A percentile compares a stretch with the other conserved stretches of the same genome.
phyloP scores from a whole-genome alignment of 2,888 invertebrate species.

The Eudasyphora cyanicolor region DNA sequence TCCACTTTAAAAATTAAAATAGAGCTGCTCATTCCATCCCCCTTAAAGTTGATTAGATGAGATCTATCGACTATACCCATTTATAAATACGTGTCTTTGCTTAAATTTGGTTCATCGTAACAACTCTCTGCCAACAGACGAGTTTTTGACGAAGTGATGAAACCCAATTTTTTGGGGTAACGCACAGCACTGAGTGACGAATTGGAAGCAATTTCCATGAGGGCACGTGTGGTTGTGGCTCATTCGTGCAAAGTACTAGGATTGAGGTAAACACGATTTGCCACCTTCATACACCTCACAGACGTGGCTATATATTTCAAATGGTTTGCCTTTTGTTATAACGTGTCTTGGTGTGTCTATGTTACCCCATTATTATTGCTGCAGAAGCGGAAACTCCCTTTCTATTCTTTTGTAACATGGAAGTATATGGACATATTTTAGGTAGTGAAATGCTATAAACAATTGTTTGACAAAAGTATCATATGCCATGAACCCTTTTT shows the following conservation, averaged over 20 bases:
- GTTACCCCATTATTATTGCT: neutral
- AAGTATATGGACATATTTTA: neutral
- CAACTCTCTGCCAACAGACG: neutral
- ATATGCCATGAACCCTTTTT: neutral
- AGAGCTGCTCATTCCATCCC: neutral
- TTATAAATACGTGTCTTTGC: slow-evolving; percentile 3
- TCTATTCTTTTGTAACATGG: neutral
- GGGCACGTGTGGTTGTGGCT: neutral
- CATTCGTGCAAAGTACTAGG: too few relatives aligned
- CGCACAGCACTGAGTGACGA: neutral
- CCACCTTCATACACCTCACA: neutral
- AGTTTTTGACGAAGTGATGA: neutral
- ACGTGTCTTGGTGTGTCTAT: neutral
- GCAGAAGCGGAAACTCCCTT: too few relatives aligned
- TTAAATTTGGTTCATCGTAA: slow-evolving; percentile 13
- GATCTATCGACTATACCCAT: slow-evolving; percentile 46
- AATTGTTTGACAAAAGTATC: neutral
- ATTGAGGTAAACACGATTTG: neutral
- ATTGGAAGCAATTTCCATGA: neutral
- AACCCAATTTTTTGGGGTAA: neutral
- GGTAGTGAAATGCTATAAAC: neutral
- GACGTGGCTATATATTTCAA: neutral
- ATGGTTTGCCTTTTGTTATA: neutral
- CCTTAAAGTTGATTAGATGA: slow-evolving; percentile 57
- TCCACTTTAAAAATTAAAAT: too few relatives aligned